Evolutionary conservation across 2,888 invertebrate species (phyloP).

Genomic region (Diachrysia chrysitis): DNA sequence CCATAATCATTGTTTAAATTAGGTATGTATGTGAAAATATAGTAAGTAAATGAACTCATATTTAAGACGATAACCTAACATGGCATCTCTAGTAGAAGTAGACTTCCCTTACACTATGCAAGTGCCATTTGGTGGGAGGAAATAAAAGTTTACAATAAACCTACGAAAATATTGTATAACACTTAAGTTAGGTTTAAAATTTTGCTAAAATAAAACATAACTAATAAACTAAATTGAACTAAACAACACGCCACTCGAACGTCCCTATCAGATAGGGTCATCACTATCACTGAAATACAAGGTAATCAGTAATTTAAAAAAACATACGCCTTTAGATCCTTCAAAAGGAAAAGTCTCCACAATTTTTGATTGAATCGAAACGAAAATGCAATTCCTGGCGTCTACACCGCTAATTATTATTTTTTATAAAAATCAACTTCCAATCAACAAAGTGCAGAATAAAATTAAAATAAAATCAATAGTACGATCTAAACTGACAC

Average conservation of each 20-base stretch:
- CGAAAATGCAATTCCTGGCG: slow-evolving; percentile 88
- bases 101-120: slow-evolving; percentile 68
- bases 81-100: slow-evolving; percentile 75
- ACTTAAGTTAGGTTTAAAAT: slow-evolving; percentile 88
- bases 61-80: slow-evolving; percentile 79
- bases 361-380: slow-evolving; percentile 75
- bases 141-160: slow-evolving; percentile 85
- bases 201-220: slow-evolving; percentile 90
- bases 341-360: slow-evolving; percentile 75
- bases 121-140: slow-evolving; percentile 88
- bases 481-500: slow-evolving; percentile 86
- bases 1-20: slow-evolving; percentile 76
- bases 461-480: slow-evolving; percentile 89
- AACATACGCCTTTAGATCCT: slow-evolving; percentile 73
- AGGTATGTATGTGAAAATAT: slow-evolving; percentile 68
- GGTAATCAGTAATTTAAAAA: slow-evolving; percentile 84
- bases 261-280: slow-evolving; percentile 84
- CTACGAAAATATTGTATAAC: slow-evolving; percentile 88
- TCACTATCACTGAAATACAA: slow-evolving; percentile 85
- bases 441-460: slow-evolving; percentile 87
- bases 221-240: slow-evolving; percentile 90
- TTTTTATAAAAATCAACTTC: slow-evolving; percentile 85
- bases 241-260: slow-evolving; percentile 86
- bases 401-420: slow-evolving; percentile 79
- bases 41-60: slow-evolving; percentile 75